Evolutionary conservation across 2,888 invertebrate genomes (phyloP).

Genomic region (Terebella lapidaria): DNA sequence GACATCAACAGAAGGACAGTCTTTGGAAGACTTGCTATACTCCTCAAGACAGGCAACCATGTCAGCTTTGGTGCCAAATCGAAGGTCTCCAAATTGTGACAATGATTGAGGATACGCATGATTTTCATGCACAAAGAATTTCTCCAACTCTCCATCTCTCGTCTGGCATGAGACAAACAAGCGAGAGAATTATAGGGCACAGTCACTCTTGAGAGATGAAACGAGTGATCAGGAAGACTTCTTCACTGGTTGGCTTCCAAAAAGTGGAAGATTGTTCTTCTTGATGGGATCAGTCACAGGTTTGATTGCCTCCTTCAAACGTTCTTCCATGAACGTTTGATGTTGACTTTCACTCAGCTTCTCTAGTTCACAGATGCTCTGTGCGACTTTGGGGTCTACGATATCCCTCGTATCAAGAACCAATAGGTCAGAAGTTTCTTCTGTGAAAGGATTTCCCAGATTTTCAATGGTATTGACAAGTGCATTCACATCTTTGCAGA

Average conservation of each 20-base stretch:
- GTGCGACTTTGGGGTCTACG: not conserved
- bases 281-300: not conserved
- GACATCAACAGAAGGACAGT: not conserved
- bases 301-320: not conserved
- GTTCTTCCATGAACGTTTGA: constrained; percentile 3
- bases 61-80: constrained; percentile 8
- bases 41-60: constrained; percentile 1
- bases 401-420: constrained; percentile 1
- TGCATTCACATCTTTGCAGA: not conserved
- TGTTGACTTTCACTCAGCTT: not conserved
- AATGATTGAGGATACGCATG: constrained; percentile 5
- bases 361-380: not conserved
- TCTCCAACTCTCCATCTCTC: constrained; percentile 1
- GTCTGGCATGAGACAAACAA: constrained; percentile 5
- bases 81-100: not conserved
- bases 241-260: too few relatives aligned
- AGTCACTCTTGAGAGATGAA: not conserved
- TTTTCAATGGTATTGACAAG: not conserved
- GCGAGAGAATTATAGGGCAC: not conserved
- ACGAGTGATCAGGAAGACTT: too few relatives aligned
- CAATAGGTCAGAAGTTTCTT: not conserved
- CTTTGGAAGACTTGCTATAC: not conserved
- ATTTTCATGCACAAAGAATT: constrained; percentile 9
- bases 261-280: constrained; percentile 7
- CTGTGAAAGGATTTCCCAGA: not conserved